Conservation (phyloP, 2,113 vertebrate species). For the Bos indicus region DNA sequence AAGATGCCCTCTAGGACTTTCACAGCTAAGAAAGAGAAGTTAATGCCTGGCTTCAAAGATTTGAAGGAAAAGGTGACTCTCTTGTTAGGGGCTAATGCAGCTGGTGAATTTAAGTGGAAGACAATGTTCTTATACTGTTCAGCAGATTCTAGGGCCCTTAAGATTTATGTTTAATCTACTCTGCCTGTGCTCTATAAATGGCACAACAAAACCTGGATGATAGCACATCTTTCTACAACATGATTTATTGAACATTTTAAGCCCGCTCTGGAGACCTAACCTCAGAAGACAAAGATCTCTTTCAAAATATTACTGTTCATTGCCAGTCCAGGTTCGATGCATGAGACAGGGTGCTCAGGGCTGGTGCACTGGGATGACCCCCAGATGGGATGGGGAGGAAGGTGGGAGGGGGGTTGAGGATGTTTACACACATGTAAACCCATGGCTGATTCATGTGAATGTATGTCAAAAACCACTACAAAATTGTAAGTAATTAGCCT, state of each 20-base stretch:
- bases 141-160: neutral
- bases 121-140: neutral
- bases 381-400: too few relatives aligned
- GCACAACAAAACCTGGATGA: too few relatives aligned
- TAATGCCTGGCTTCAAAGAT: neutral
- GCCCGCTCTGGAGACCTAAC: neutral
- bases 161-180: neutral
- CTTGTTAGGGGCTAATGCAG: neutral
- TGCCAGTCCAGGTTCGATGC: too few relatives aligned
- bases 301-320: neutral
- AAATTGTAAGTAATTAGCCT: too few relatives aligned
- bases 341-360: too few relatives aligned
- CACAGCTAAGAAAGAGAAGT: neutral
- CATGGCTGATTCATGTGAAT: too few relatives aligned
- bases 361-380: too few relatives aligned
- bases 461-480: too few relatives aligned
- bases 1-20: neutral
- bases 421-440: too few relatives aligned
- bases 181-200: too few relatives aligned
- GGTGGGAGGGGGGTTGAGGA: too few relatives aligned
- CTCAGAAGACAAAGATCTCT: neutral
- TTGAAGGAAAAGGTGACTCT: neutral
- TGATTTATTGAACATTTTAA: neutral
- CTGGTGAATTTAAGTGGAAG: neutral
- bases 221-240: neutral